Evolutionary conservation across 2,113 vertebrate genomes (phyloP).

Genomic region (Sterna hirundo): DNA sequence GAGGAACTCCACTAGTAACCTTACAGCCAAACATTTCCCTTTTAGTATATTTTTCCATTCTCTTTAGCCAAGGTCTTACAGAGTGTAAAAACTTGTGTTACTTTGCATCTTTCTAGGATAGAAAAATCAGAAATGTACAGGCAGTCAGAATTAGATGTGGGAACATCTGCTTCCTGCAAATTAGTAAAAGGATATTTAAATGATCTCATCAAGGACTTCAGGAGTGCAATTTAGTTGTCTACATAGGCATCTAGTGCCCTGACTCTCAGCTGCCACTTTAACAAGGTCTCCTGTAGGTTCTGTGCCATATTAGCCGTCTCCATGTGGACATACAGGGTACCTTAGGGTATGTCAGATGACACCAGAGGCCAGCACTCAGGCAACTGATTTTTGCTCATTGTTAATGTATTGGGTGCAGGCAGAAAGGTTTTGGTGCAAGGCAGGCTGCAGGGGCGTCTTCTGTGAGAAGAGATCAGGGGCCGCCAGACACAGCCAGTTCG

Average conservation of each 20-base stretch:
- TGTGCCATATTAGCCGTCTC: rapidly evolving
- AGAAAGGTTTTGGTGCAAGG: background rate
- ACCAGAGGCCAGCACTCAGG: background rate
- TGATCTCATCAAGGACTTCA: background rate
- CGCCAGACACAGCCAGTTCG: background rate
- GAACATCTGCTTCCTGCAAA: background rate
- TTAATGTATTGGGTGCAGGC: background rate
- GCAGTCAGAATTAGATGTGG: background rate
- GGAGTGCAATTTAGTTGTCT: background rate
- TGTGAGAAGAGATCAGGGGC: background rate
- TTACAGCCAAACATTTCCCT: background rate
- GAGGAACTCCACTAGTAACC: background rate
- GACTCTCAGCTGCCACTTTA: background rate
- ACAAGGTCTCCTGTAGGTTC: background rate
- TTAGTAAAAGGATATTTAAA: background rate
- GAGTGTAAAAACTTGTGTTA: background rate
- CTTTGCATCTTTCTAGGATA: background rate
- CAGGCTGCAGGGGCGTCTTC: background rate
- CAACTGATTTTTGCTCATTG: background rate
- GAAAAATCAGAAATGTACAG: background rate
- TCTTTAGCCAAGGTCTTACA: background rate
- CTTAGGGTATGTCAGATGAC: background rate
- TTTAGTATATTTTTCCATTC: background rate
- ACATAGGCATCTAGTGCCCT: background rate
- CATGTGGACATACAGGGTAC: background rate